These are phyloP conservation scores for Rhabdomys dilectus DNA, from an alignment of 2,113 vertebrate genomes.

Conservation along the genomic window DNA sequence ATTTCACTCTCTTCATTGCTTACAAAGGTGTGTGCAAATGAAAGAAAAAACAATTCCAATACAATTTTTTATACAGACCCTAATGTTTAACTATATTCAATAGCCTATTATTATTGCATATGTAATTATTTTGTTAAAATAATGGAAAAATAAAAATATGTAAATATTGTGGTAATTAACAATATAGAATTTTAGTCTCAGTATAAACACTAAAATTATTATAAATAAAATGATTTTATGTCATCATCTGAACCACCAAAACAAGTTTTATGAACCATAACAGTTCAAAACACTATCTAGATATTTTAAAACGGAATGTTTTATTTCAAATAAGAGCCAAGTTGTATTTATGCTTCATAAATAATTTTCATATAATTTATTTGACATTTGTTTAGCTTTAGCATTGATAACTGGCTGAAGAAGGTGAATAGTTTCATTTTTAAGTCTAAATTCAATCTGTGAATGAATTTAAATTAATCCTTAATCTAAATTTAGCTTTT, in stretches of 20 bases:
- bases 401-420: neutral
- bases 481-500: slow-evolving; percentile 61
- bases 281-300: neutral
- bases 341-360: slow-evolving; percentile 63
- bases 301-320: slow-evolving; percentile 47
- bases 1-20: slow-evolving; percentile 38
- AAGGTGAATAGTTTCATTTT: slow-evolving; percentile 48
- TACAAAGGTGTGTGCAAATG: neutral
- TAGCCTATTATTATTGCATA: neutral
- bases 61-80: neutral
- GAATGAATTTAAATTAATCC: slow-evolving; percentile 61
- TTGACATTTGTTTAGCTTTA: slow-evolving; percentile 41
- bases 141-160: neutral
- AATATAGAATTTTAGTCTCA: neutral
- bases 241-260: slow-evolving; percentile 47
- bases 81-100: slow-evolving; percentile 37
- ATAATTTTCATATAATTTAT: slow-evolving; percentile 60
- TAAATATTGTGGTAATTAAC: neutral
- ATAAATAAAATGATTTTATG: slow-evolving; percentile 54
- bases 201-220: slow-evolving; percentile 55
- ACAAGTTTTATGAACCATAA: slow-evolving; percentile 44
- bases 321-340: slow-evolving; percentile 58
- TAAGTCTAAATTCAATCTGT: slow-evolving; percentile 20
- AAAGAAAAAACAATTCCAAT: slow-evolving; percentile 4
- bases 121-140: slow-evolving; percentile 61